Evolutionary conservation across 2,888 invertebrate genomes (phyloP).

Genomic region (Lypha dubia): DNA sequence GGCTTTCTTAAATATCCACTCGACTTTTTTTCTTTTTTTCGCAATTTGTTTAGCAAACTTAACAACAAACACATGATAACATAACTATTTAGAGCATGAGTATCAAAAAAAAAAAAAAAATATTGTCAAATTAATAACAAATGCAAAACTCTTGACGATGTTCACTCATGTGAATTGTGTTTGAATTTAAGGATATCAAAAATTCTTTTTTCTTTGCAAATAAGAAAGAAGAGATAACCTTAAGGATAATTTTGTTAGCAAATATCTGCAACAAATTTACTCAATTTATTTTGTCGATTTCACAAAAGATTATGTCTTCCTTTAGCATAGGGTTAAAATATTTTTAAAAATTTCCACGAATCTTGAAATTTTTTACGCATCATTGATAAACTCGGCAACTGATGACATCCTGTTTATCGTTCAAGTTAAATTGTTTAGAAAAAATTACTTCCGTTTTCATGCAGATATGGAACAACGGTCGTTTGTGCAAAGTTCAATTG

Average conservation of each 20-base stretch:
- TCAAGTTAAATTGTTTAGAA: no score
- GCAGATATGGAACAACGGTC: neutral
- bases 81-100: neutral
- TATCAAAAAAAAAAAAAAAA: constrained; percentile 9
- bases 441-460: no score
- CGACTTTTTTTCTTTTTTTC: neutral
- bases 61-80: constrained; percentile 1
- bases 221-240: neutral
- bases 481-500: neutral
- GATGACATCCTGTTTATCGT: neutral
- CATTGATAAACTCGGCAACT: constrained; percentile 2
- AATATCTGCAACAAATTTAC: constrained; percentile 13
- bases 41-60: neutral
- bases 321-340: neutral
- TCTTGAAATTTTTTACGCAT: constrained; percentile 27
- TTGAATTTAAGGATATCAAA: constrained; percentile 6
- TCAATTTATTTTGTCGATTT: neutral
- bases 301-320: neutral
- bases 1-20: constrained; percentile 26
- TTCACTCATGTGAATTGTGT: constrained; percentile 39
- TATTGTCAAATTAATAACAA: constrained; percentile 66
- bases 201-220: neutral
- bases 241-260: neutral
- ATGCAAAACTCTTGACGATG: constrained; percentile 50
- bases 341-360: constrained; percentile 14